These are phyloP conservation scores for Dinocampus coccinellae DNA, from an alignment of 2,888 invertebrate genomes.

Conservation along the genomic window DNA sequence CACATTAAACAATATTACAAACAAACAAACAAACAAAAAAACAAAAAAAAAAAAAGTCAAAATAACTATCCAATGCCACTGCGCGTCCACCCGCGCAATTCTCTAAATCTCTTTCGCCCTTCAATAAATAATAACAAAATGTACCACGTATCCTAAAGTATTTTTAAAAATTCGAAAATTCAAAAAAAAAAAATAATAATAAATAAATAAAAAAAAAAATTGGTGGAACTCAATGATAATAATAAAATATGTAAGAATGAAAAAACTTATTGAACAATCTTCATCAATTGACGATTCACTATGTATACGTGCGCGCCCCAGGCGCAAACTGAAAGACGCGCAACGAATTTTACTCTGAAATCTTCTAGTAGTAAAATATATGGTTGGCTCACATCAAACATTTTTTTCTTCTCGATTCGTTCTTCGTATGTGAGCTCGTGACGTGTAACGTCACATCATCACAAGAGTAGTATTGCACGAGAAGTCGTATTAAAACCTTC, in stretches of 20 bases:
- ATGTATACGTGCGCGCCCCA: not conserved
- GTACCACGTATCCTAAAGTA: not conserved
- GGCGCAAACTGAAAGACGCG: slow-evolving; percentile 5
- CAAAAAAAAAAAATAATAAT: no score
- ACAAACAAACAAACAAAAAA: not conserved
- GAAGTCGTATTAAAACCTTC: not conserved
- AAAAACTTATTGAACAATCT: not conserved
- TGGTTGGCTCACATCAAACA: not conserved
- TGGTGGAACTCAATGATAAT: not conserved
- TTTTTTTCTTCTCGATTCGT: not conserved
- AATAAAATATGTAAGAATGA: not conserved
- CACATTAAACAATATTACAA: not conserved
- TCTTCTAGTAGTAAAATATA: not conserved
- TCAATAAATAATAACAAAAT: not conserved
- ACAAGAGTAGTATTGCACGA: not conserved
- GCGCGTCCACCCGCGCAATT: not conserved
- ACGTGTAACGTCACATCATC: slow-evolving; percentile 1
- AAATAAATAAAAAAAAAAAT: not conserved
- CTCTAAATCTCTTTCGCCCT: not conserved
- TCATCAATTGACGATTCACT: not conserved
- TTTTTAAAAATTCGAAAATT: not conserved
- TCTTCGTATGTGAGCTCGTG: not conserved
- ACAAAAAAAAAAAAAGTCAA: not conserved
- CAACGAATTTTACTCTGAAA: slow-evolving; percentile 1
- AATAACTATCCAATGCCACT: not conserved